Evolutionary conservation across 2,113 vertebrate species (phyloP).

Genomic region (Narcine bancroftii): DNA sequence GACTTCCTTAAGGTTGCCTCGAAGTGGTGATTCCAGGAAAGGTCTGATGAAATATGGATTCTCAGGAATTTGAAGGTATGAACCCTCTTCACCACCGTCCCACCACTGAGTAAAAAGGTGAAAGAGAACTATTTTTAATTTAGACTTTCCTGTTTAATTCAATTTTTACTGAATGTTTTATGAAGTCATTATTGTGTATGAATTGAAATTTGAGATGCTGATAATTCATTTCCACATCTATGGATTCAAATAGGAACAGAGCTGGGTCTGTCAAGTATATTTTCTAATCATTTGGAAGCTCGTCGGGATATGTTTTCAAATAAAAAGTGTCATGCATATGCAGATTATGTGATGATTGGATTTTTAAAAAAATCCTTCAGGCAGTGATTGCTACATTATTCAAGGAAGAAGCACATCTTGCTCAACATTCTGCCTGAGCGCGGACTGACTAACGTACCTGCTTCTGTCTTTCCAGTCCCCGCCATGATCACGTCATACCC

Average conservation of each 20-base stretch:
- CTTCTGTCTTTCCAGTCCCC: slow-evolving; percentile 65
- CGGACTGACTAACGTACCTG: not conserved
- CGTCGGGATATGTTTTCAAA: not conserved
- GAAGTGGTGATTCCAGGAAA: too few relatives aligned
- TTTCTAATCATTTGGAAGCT: not conserved
- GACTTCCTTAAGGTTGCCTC: too few relatives aligned
- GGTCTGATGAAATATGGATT: too few relatives aligned
- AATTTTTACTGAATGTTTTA: not conserved
- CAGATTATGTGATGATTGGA: not conserved
- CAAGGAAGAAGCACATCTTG: not conserved
- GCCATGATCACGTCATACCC: slow-evolving; percentile 98
- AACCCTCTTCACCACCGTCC: too few relatives aligned
- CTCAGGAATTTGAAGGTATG: too few relatives aligned
- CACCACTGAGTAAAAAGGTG: not conserved
- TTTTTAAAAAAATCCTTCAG: not conserved
- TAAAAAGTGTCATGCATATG: not conserved
- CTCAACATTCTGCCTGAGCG: not conserved
- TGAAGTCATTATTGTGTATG: not conserved
- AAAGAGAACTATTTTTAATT: not conserved
- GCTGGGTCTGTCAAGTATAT: not conserved
- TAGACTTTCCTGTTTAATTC: too few relatives aligned
- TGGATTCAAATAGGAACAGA: not conserved
- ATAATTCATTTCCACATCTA: not conserved
- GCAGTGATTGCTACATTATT: not conserved
- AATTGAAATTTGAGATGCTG: not conserved